A percentile compares a stretch with the other conserved stretches of the same genome.
These are phyloP conservation scores for Norana najaformis DNA, from an alignment of 2,888 invertebrate species.

Conservation along the genomic window DNA sequence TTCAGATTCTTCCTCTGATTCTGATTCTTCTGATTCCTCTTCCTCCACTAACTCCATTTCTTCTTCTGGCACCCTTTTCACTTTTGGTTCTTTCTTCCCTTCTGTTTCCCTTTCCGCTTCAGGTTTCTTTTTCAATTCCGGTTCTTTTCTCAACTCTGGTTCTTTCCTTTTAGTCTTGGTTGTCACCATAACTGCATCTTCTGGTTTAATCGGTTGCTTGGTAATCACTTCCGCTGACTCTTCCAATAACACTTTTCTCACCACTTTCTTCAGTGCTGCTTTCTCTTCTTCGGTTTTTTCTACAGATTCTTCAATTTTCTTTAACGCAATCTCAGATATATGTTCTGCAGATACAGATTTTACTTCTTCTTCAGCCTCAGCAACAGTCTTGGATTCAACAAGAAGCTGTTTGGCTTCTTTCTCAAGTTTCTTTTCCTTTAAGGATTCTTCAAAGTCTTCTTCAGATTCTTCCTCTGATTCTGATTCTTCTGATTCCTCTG, in stretches of 20 bases:
- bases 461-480: not conserved
- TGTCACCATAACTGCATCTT: not conserved
- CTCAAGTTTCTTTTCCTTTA: not conserved
- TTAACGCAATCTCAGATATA: not conserved
- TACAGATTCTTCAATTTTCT: slow-evolving; percentile 17
- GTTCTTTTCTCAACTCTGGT: too few species aligned
- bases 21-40: too few species aligned
- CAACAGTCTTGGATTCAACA: not conserved
- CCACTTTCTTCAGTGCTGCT: not conserved
- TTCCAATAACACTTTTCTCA: slow-evolving; percentile 8
- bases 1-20: too few species aligned
- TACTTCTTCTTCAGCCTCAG: not conserved
- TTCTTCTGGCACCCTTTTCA: not conserved
- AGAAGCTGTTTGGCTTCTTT: not conserved
- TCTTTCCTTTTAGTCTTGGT: not conserved
- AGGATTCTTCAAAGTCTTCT: not conserved
- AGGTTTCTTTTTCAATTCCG: not conserved
- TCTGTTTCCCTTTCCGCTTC: not conserved
- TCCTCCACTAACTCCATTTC: too few species aligned
- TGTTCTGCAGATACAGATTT: not conserved
- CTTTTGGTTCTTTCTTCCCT: not conserved
- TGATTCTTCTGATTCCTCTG: not conserved
- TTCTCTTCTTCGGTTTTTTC: slow-evolving; percentile 15
- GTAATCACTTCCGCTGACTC: slow-evolving; percentile 8
- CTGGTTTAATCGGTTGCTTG: not conserved